These are phyloP conservation scores for Tapera naevia DNA, from an alignment of 2,797 vertebrate species.

Conservation along the genomic window DNA sequence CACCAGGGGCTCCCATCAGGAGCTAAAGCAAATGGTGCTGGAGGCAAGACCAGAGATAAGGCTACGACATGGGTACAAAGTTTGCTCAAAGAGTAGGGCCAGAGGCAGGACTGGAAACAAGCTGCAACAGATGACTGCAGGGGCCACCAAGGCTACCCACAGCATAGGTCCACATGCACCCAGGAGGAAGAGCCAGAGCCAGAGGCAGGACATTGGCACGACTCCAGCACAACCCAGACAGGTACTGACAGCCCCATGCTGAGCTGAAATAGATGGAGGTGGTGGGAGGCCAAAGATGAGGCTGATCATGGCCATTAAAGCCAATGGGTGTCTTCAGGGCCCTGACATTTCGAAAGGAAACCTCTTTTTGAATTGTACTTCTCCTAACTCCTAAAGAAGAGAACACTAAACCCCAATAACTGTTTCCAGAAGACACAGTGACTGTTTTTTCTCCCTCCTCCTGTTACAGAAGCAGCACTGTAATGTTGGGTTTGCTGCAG, in stretches of 20 bases:
- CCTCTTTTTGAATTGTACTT: background rate
- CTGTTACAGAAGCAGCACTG: background rate
- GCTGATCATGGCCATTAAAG: background rate
- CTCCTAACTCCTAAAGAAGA: background rate
- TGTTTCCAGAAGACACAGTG: background rate
- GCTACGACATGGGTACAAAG: fast-evolving
- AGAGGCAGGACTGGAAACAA: background rate
- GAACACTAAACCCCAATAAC: background rate
- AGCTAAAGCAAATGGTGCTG: background rate
- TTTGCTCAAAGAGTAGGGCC: background rate
- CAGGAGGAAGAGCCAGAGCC: background rate
- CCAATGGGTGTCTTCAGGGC: background rate
- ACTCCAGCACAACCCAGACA: background rate
- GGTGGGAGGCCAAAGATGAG: no score
- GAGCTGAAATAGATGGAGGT: background rate
- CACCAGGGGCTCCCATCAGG: background rate
- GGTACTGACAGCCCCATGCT: background rate
- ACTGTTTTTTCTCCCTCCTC: background rate
- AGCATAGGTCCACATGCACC: background rate
- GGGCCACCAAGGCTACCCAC: no score
- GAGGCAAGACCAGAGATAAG: background rate
- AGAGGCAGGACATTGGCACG: background rate
- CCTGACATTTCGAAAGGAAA: background rate
- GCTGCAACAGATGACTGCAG: background rate
- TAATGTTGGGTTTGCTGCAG: background rate